Conservation (phyloP, 2,797 vertebrate genomes). For the Poecile montanus region DNA sequence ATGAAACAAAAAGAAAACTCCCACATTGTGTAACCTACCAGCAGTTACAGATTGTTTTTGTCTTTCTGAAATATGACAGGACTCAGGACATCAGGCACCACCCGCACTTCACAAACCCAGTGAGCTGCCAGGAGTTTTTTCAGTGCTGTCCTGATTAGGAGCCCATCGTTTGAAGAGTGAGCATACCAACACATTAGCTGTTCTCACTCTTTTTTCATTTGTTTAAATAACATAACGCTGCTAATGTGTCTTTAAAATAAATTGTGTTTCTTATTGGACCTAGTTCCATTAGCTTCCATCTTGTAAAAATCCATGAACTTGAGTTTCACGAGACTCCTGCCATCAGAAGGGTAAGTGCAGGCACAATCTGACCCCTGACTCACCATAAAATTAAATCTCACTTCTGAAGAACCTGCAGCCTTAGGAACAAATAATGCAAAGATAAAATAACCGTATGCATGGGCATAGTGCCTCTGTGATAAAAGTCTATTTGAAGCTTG, state of each 20-base stretch:
- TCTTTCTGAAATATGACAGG: not conserved
- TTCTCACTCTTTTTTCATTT: not conserved
- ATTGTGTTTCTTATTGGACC: not conserved
- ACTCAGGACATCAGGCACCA: not conserved
- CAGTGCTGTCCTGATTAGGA: not conserved
- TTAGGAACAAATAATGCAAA: not conserved
- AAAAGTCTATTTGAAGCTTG: not conserved
- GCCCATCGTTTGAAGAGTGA: not conserved
- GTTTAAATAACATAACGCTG: not conserved
- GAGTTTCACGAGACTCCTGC: not conserved
- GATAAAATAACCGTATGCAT: not conserved
- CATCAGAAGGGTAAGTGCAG: not conserved
- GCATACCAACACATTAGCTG: not conserved
- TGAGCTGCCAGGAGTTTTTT: not conserved
- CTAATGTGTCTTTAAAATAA: not conserved
- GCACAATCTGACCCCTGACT: not conserved
- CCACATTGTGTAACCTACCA: not conserved
- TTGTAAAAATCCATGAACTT: not conserved
- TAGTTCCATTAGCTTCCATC: not conserved
- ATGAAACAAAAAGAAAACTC: not conserved
- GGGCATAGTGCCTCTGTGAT: not conserved
- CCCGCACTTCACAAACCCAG: not conserved
- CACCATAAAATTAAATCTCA: not conserved
- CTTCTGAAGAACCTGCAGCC: not conserved
- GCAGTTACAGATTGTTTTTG: not conserved